Evolutionary conservation across 2,888 invertebrate genomes (phyloP).

Genomic region (Drosophila sordidula): DNA sequence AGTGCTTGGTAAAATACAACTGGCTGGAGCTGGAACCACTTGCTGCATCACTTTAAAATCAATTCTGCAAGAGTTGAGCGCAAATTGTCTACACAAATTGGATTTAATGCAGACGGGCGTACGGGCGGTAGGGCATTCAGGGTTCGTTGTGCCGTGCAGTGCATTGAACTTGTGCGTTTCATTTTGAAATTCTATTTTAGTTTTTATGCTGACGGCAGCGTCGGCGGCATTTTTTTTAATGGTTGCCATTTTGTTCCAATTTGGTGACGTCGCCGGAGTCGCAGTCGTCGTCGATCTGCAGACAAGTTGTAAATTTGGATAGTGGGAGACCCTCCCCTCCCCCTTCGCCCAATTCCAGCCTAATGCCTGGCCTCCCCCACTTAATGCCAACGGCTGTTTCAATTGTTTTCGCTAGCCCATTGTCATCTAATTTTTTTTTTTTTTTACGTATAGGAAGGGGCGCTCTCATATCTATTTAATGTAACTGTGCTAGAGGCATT

Average conservation of each 20-base stretch:
- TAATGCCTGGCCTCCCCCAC: constrained; percentile 5
- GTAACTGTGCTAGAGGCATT: constrained; percentile 51
- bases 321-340: constrained; percentile 24
- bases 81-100: constrained; percentile 7
- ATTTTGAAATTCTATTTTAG: constrained; percentile 53
- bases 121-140: constrained; percentile 24
- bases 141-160: constrained; percentile 49
- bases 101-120: constrained; percentile 2
- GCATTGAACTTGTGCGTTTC: constrained; percentile 55
- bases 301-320: constrained; percentile 72
- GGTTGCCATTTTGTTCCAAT: constrained; percentile 63
- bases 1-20: too few species aligned
- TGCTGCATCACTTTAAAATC: too few species aligned
- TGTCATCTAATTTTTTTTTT: constrained; percentile 57
- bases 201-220: constrained; percentile 46
- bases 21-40: too few species aligned
- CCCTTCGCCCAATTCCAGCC: neutral
- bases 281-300: constrained; percentile 35
- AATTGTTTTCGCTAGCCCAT: constrained; percentile 62
- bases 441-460: constrained; percentile 1
- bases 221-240: constrained; percentile 64
- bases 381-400: constrained; percentile 56
- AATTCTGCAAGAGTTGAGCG: too few species aligned
- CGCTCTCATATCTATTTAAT: constrained; percentile 59
- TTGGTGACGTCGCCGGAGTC: constrained; percentile 21